Conservation (phyloP, 1,140 invertebrate species). For the Lepidurus arcticus region DNA sequence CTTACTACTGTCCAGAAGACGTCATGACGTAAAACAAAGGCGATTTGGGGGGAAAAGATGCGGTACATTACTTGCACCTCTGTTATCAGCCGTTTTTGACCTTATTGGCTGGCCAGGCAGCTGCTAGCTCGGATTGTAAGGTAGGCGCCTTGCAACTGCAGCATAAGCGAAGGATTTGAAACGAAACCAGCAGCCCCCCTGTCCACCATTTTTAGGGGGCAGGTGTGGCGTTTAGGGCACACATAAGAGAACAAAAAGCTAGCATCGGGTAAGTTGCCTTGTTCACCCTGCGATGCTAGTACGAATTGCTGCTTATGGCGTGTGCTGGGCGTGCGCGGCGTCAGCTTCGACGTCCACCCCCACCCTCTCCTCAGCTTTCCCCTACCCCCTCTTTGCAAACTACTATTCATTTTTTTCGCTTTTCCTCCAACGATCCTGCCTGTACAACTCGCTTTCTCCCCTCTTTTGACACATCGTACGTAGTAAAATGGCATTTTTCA, state of each 20-base stretch:
- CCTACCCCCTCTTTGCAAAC: neutral
- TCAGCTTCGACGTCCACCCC: neutral
- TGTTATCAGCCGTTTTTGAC: constrained; percentile 1
- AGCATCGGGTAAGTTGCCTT: neutral
- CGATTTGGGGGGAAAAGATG: too few relatives aligned
- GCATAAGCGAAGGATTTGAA: neutral
- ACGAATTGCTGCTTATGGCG: neutral
- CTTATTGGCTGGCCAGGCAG: constrained; percentile 1
- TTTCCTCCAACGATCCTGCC: too few relatives aligned
- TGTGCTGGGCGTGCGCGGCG: neutral
- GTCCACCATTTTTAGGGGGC: neutral
- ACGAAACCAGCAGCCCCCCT: neutral
- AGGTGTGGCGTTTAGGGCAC: neutral
- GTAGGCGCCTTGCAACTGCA: neutral
- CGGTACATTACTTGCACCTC: neutral
- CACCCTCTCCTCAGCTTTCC: neutral
- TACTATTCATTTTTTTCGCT: too few relatives aligned
- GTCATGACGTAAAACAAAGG: too few relatives aligned
- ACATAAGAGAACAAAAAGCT: neutral
- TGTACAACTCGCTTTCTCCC: too few relatives aligned
- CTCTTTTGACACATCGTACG: too few relatives aligned
- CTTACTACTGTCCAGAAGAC: too few relatives aligned
- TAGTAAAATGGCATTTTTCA: too few relatives aligned
- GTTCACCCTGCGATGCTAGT: neutral
- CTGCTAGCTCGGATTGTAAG: neutral